Evolutionary conservation across 2,113 vertebrate genomes (phyloP).

Genomic region (Trochalopteron elliotii): DNA sequence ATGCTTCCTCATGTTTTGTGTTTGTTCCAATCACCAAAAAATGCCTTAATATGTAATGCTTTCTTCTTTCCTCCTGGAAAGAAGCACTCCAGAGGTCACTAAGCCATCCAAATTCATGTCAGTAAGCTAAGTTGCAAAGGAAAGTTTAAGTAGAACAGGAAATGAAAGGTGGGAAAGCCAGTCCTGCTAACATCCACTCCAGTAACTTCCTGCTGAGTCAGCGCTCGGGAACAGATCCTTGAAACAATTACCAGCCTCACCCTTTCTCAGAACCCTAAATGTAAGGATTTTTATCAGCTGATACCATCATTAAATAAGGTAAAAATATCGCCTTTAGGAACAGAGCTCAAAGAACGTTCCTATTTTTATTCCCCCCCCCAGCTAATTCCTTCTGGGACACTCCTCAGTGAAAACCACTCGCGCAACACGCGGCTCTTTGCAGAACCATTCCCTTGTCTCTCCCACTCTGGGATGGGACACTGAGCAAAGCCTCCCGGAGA

Average conservation of each 20-base stretch:
- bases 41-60: fast-evolving
- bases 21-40: neutral
- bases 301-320: neutral
- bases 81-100: neutral
- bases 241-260: neutral
- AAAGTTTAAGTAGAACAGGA: neutral
- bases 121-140: neutral
- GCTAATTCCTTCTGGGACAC: neutral
- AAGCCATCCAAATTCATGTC: fast-evolving
- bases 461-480: neutral
- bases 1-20: fast-evolving
- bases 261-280: neutral
- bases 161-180: neutral
- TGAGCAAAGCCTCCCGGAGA: neutral
- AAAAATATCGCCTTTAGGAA: neutral
- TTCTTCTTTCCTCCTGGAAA: neutral
- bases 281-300: fast-evolving
- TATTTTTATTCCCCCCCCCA: no score
- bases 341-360: fast-evolving
- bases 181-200: neutral
- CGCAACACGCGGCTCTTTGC: neutral
- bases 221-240: neutral
- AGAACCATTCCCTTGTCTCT: fast-evolving
- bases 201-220: neutral
- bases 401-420: fast-evolving